phyloP scores from a whole-genome alignment of 2,888 invertebrate genomes.

The Dryobotodes eremita region DNA sequence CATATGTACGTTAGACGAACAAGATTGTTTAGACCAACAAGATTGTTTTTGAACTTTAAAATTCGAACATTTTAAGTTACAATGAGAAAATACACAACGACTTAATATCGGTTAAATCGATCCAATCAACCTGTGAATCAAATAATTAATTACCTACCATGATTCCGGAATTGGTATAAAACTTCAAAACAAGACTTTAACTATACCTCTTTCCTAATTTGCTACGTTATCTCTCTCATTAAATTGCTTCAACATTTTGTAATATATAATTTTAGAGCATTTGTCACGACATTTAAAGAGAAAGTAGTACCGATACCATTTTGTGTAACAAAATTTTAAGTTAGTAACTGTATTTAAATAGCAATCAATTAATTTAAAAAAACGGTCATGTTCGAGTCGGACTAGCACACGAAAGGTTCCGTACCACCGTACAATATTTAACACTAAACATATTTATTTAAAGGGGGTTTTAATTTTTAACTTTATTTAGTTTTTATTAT shows the following conservation, averaged over 20 bases:
- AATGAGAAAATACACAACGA: neutral
- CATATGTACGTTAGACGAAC: no score
- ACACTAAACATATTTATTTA: no score
- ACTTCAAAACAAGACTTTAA: slow-evolving; percentile 6
- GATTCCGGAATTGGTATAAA: neutral
- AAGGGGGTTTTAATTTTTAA: no score
- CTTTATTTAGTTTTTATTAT: no score
- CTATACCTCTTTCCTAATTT: slow-evolving; percentile 35
- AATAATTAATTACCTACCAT: slow-evolving; percentile 17
- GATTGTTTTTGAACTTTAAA: no score
- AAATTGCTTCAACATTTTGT: slow-evolving; percentile 32
- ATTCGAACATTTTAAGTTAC: no score
- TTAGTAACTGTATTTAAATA: slow-evolving; percentile 51
- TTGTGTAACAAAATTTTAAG: slow-evolving; percentile 44
- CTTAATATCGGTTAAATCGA: no score
- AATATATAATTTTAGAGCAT: slow-evolving; percentile 40
- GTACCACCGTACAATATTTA: no score
- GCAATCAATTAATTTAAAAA: slow-evolving; percentile 54
- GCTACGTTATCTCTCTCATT: slow-evolving; percentile 21
- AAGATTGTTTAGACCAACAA: no score
- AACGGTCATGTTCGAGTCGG: no score
- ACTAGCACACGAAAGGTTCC: no score
- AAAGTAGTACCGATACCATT: slow-evolving; percentile 44
- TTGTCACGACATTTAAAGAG: slow-evolving; percentile 46
- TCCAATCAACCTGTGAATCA: neutral